phyloP scores from a whole-genome alignment of 1,140 invertebrate genomes.

The Chironomus tepperi region DNA sequence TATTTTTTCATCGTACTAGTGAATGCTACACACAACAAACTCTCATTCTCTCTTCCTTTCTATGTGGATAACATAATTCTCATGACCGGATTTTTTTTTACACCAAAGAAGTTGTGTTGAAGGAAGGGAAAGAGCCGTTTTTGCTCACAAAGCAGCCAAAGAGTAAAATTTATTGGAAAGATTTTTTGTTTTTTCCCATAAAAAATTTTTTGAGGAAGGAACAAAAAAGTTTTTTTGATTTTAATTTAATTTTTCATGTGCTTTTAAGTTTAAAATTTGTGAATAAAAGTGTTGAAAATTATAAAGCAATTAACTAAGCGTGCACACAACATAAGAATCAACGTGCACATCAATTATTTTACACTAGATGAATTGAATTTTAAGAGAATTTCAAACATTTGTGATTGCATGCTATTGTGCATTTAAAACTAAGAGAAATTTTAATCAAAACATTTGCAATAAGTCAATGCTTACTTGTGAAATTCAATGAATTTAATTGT shows the following conservation, averaged over 20 bases:
- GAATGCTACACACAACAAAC: not conserved
- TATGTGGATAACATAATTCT: conserved; percentile 5
- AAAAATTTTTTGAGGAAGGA: not conserved
- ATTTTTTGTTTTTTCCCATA: conserved; percentile 5
- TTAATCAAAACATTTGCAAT: not conserved
- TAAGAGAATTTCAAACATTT: not conserved
- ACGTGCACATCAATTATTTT: not conserved
- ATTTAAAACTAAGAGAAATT: not conserved
- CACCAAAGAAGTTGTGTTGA: not conserved
- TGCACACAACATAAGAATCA: not conserved
- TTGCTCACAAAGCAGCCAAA: not conserved
- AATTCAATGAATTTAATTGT: not conserved
- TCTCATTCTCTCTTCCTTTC: not conserved
- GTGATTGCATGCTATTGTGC: not conserved
- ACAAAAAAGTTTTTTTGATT: not conserved
- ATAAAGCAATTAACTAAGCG: not conserved
- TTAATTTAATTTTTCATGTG: conserved; percentile 10
- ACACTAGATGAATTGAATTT: not conserved
- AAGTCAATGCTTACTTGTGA: not conserved
- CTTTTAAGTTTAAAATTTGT: conserved; percentile 1
- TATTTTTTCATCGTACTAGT: conserved; percentile 9
- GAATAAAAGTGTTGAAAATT: not conserved
- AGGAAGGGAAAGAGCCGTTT: not conserved
- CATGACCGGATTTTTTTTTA: not conserved
- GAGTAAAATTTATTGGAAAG: not conserved